These are phyloP conservation scores for Diarsia brunnea DNA, from an alignment of 2,888 invertebrate species.

Conservation along the genomic window DNA sequence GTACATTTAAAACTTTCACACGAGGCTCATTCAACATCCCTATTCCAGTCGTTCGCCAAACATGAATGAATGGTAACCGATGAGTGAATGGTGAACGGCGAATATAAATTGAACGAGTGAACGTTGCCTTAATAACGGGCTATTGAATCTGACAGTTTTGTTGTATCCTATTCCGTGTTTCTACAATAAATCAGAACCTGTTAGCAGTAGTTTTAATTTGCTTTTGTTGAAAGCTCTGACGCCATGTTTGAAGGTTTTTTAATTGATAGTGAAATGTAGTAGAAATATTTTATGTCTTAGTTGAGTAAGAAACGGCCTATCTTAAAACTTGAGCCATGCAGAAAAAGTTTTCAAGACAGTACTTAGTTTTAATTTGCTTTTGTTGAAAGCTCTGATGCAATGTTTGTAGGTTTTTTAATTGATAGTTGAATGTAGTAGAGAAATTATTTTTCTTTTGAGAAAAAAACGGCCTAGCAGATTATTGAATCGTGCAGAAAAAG, in stretches of 20 bases:
- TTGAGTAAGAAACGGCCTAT: background rate
- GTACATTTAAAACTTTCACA: slow-evolving; percentile 4
- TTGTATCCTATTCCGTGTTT: slow-evolving; percentile 20
- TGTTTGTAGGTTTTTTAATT: slow-evolving; percentile 1
- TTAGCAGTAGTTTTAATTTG: slow-evolving; percentile 33
- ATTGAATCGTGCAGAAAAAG: background rate
- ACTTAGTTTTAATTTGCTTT: slow-evolving; percentile 31
- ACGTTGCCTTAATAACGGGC: slow-evolving; percentile 24
- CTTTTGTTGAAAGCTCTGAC: slow-evolving; percentile 19
- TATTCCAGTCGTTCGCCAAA: slow-evolving; percentile 4
- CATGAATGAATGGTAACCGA: slow-evolving; percentile 24
- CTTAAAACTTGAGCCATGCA: background rate
- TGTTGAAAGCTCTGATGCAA: slow-evolving; percentile 13
- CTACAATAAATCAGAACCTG: slow-evolving; percentile 37
- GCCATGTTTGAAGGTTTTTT: background rate
- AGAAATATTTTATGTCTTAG: slow-evolving; percentile 12
- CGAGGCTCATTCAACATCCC: slow-evolving; percentile 8
- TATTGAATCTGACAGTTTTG: slow-evolving; percentile 35
- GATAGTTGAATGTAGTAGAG: background rate
- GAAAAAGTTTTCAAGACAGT: background rate
- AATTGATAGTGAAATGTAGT: background rate
- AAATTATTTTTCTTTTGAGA: background rate
- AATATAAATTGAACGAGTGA: slow-evolving; percentile 36
- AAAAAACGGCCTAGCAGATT: background rate
- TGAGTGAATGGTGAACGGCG: slow-evolving; percentile 30